phyloP scores from a whole-genome alignment of 2,888 invertebrate genomes.

The Diogma glabrata region DNA sequence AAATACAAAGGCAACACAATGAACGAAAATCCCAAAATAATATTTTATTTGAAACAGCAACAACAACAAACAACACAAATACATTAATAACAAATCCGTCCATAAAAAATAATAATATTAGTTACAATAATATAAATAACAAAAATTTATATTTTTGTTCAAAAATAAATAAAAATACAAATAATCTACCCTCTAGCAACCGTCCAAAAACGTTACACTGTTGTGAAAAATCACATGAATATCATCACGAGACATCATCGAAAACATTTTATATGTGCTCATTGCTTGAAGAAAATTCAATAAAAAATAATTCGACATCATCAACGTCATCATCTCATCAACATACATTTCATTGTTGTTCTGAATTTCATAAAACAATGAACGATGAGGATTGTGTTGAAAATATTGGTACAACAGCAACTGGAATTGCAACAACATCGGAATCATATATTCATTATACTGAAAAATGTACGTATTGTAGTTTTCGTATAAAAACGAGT shows the following conservation, averaged over 20 bases:
- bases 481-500: conserved; percentile 31
- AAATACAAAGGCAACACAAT: neutral
- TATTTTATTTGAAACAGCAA: conserved; percentile 27
- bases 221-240: conserved; percentile 35
- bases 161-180: conserved; percentile 16
- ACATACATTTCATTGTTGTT: conserved; percentile 37
- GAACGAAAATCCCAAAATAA: neutral
- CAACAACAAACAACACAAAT: conserved; percentile 13
- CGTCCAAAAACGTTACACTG: conserved; percentile 36
- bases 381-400: no score
- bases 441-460: conserved; percentile 28
- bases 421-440: conserved; percentile 23
- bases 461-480: conserved; percentile 36
- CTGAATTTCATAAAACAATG: conserved; percentile 25
- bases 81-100: conserved; percentile 18
- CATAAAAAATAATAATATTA: conserved; percentile 10
- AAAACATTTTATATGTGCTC: conserved; percentile 40
- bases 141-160: conserved; percentile 35
- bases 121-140: conserved; percentile 20
- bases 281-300: conserved; percentile 35
- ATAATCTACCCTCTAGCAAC: conserved; percentile 18
- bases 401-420: conserved; percentile 23
- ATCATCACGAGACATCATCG: conserved; percentile 26
- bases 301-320: conserved; percentile 17
- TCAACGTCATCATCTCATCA: conserved; percentile 20